Evolutionary conservation across 1,140 invertebrate species (phyloP).

Genomic region (Drosophila truncata): DNA sequence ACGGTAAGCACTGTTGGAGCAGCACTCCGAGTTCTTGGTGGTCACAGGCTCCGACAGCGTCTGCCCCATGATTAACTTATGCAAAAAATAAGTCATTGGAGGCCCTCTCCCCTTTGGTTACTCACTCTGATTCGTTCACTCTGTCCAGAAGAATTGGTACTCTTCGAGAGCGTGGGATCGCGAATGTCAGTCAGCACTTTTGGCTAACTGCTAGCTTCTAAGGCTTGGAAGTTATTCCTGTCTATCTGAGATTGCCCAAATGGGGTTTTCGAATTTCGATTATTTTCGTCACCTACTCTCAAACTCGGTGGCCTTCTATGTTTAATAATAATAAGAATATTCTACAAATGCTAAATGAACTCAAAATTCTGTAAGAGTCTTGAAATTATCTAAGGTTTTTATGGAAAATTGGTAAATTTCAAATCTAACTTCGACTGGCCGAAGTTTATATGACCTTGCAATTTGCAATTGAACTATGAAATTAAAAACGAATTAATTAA

Average conservation of each 20-base stretch:
- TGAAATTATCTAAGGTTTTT: too few species aligned
- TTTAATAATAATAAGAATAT: neutral
- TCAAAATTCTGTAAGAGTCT: neutral
- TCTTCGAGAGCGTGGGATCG: neutral
- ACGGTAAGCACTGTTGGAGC: constrained; percentile 87
- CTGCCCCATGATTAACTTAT: constrained; percentile 92
- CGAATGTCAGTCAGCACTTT: neutral
- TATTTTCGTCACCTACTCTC: neutral
- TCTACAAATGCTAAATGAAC: neutral
- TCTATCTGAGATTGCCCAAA: neutral
- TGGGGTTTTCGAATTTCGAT: constrained; percentile 26
- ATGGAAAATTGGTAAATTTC: too few species aligned
- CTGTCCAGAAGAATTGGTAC: neutral
- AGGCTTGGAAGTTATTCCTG: neutral
- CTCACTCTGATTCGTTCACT: constrained; percentile 25
- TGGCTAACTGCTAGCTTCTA: neutral
- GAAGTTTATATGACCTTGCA: too few species aligned
- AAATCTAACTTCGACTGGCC: too few species aligned
- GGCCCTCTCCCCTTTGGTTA: neutral
- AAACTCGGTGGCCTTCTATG: neutral
- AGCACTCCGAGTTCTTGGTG: constrained; percentile 93
- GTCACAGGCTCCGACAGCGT: constrained; percentile 97
- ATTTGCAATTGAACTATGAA: too few species aligned
- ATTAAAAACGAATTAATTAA: too few species aligned
- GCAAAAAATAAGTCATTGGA: neutral